These are phyloP conservation scores for Protaetia brevitarsis DNA, from an alignment of 1,140 invertebrate species.

Conservation along the genomic window DNA sequence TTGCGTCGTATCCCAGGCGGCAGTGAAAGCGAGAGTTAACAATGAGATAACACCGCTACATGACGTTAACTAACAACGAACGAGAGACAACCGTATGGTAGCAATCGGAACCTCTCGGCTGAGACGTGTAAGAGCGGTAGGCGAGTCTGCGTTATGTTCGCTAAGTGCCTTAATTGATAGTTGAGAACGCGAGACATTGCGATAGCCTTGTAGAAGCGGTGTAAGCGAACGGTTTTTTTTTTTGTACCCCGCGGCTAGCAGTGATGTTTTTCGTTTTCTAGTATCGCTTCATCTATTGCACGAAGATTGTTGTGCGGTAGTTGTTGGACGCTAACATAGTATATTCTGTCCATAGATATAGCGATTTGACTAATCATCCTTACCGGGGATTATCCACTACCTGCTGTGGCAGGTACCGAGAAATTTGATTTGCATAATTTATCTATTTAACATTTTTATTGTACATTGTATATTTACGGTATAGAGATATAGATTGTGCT, in stretches of 20 bases:
- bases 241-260: too few relatives aligned
- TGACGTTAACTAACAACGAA: slow-evolving; percentile 4
- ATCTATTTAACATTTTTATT: too few relatives aligned
- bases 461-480: too few relatives aligned
- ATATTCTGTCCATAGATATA: too few relatives aligned
- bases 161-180: slow-evolving; percentile 15
- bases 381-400: too few relatives aligned
- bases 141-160: neutral
- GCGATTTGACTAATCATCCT: too few relatives aligned
- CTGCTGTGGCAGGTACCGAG: too few relatives aligned
- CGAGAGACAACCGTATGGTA: neutral
- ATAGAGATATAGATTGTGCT: too few relatives aligned
- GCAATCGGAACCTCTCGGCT: too few relatives aligned
- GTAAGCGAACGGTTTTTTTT: slow-evolving; percentile 3
- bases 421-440: too few relatives aligned
- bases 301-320: too few relatives aligned
- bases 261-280: neutral
- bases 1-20: slow-evolving; percentile 1
- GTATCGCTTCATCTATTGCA: neutral
- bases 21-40: slow-evolving; percentile 5
- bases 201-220: slow-evolving; percentile 8
- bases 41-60: slow-evolving; percentile 9
- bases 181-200: neutral
- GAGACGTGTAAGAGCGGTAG: neutral
- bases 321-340: too few relatives aligned